A percentile compares a stretch with the other conserved stretches of the same genome.
phyloP scores from a whole-genome alignment of 2,797 vertebrate species.

The Ambastaia sidthimunki region DNA sequence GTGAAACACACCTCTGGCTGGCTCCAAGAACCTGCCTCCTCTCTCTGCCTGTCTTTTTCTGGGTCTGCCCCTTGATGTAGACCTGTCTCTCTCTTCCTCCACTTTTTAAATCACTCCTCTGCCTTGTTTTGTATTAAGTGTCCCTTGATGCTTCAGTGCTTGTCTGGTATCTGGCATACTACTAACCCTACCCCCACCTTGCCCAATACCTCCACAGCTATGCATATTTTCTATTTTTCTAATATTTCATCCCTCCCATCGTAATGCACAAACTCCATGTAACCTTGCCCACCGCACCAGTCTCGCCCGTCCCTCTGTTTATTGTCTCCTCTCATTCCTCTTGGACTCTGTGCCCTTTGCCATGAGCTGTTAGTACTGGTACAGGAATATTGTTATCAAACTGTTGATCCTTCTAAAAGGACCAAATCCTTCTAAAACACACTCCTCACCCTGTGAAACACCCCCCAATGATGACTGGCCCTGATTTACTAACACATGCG shows the following conservation, averaged over 20 bases:
- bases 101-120: slow-evolving; percentile 51
- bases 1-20: slow-evolving; percentile 46
- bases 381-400: slow-evolving; percentile 75
- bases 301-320: slow-evolving; percentile 19
- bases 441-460: background rate
- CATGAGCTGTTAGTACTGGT: slow-evolving; percentile 6
- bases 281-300: slow-evolving; percentile 24
- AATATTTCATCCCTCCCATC: slow-evolving; percentile 51
- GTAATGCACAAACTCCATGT: slow-evolving; percentile 41
- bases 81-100: slow-evolving; percentile 40
- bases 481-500: background rate
- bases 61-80: background rate
- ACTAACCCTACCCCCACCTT: slow-evolving; percentile 61
- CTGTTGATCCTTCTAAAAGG: slow-evolving; percentile 54
- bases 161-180: slow-evolving; percentile 62
- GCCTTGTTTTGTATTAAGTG: slow-evolving; percentile 24
- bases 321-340: slow-evolving; percentile 25
- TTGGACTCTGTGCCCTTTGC: background rate
- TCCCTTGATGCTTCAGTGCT: slow-evolving; percentile 52
- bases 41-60: slow-evolving; percentile 10
- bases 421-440: no score
- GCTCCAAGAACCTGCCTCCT: slow-evolving; percentile 7
- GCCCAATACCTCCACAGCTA: slow-evolving; percentile 62
- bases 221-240: slow-evolving; percentile 48
- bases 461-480: background rate